Percentiles rank a stretch among this genome's conserved stretches.
These are phyloP conservation scores for Nothoprocta perdicaria DNA, from an alignment of 2,113 vertebrate genomes.

Conservation along the genomic window DNA sequence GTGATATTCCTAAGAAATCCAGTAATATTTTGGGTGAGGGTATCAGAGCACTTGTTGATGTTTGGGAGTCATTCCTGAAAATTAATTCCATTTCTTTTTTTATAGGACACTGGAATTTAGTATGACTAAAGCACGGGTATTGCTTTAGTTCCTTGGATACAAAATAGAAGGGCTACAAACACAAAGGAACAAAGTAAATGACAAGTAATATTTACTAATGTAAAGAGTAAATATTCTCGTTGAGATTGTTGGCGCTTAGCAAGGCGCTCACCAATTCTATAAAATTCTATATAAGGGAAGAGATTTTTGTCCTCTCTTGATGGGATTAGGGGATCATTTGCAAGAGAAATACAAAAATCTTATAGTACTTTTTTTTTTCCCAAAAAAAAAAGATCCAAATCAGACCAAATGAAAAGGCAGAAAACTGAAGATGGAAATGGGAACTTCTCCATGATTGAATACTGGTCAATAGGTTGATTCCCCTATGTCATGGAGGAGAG, in stretches of 20 bases:
- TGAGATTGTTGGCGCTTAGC: background rate
- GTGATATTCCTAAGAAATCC: background rate
- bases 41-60: fast-evolving
- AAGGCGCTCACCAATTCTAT: background rate
- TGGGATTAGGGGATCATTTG: background rate
- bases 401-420: fast-evolving
- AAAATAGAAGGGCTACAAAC: background rate
- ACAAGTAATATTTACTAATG: background rate
- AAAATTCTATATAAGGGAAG: background rate
- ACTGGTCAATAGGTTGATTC: background rate
- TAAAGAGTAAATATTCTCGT: background rate
- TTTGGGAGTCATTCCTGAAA: fast-evolving
- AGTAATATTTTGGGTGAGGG: background rate
- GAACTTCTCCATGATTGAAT: background rate
- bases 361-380: background rate
- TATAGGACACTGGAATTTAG: background rate
- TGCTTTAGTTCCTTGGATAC: background rate
- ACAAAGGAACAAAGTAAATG: background rate
- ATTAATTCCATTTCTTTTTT: background rate
- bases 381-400: background rate
- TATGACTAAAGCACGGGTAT: background rate
- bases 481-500: background rate
- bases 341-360: background rate
- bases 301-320: background rate
- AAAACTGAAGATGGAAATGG: background rate